These are phyloP conservation scores for Cephus nigrinus DNA, from an alignment of 2,888 invertebrate genomes.

Conservation along the genomic window DNA sequence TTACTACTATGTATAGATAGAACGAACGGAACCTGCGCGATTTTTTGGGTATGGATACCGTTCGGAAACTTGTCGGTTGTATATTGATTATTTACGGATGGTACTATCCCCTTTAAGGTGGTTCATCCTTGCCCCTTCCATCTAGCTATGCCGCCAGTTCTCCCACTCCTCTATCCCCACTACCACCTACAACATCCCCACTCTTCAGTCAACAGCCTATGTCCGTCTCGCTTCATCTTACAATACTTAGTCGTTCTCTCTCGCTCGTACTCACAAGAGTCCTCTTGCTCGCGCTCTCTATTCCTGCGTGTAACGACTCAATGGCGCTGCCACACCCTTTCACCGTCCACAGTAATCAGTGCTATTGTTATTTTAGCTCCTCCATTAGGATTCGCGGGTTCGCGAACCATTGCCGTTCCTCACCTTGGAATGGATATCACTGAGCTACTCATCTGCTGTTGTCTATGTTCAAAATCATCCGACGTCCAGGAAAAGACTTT, in stretches of 20 bases:
- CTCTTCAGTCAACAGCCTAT: constrained; percentile 23
- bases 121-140: constrained; percentile 59
- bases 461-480: not conserved
- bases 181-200: constrained; percentile 36
- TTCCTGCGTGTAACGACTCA: constrained; percentile 64
- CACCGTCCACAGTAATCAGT: constrained; percentile 62
- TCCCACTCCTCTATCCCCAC: constrained; percentile 30
- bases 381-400: constrained; percentile 23
- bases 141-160: constrained; percentile 16
- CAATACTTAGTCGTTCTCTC: constrained; percentile 1
- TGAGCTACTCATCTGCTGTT: not conserved
- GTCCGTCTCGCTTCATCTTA: constrained; percentile 18
- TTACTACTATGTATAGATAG: not conserved
- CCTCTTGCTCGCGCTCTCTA: constrained; percentile 34
- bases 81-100: constrained; percentile 63
- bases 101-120: constrained; percentile 64
- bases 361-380: constrained; percentile 62
- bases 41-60: not conserved
- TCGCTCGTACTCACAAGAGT: not conserved
- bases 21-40: not conserved
- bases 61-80: constrained; percentile 16
- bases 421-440: not conserved
- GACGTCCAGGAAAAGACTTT: not conserved
- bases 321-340: constrained; percentile 66
- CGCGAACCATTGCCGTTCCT: constrained; percentile 15